Conservation (phyloP, 2,797 vertebrate genomes). For the Phataginus tricuspis region DNA sequence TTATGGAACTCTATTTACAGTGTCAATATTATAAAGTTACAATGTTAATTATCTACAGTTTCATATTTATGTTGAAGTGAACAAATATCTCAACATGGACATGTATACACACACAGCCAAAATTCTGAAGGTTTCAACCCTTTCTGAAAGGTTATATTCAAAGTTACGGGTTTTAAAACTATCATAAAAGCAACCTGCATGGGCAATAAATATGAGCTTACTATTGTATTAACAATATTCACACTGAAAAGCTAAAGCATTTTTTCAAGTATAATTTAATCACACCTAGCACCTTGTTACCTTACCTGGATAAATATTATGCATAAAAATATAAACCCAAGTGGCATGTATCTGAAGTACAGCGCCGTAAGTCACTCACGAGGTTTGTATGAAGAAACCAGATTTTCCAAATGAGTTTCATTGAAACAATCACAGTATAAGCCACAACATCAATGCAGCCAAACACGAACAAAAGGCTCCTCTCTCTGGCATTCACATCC, state of each 20-base stretch:
- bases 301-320: background rate
- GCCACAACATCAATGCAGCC: background rate
- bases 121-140: background rate
- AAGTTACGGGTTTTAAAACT: background rate
- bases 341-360: background rate
- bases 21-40: background rate
- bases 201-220: background rate
- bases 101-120: accelerated
- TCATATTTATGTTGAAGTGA: background rate
- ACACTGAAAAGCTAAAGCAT: background rate
- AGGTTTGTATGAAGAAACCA: background rate
- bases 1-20: background rate
- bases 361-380: background rate
- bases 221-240: background rate
- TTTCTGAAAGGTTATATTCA: background rate
- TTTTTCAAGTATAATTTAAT: background rate
- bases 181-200: background rate
- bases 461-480: background rate
- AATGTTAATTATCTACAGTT: background rate
- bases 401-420: background rate
- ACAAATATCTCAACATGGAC: background rate
- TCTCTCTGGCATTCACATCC: background rate
- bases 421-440: background rate
- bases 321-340: background rate
- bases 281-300: background rate